These are phyloP conservation scores for Bambusicola thoracicus DNA, from an alignment of 2,113 vertebrate genomes.

Conservation along the genomic window DNA sequence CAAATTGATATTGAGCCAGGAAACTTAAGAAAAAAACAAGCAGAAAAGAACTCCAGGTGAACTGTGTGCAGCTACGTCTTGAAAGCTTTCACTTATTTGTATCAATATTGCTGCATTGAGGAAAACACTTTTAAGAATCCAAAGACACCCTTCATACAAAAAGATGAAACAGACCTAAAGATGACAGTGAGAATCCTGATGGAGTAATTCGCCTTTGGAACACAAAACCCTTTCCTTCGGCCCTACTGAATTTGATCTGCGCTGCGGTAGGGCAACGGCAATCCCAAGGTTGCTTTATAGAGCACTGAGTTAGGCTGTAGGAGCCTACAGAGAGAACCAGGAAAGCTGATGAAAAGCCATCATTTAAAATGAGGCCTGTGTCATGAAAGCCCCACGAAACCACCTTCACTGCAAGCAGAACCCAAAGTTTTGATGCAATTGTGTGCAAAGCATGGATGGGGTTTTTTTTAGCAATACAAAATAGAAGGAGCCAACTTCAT, in stretches of 20 bases:
- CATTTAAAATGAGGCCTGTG: neutral
- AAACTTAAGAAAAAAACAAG: neutral
- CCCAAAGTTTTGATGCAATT: neutral
- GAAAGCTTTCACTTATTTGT: neutral
- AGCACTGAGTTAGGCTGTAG: neutral
- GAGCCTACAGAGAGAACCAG: neutral
- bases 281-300: neutral
- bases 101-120: neutral
- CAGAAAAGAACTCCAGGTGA: neutral
- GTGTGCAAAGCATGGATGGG: neutral
- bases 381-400: neutral
- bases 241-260: neutral
- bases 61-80: neutral
- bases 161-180: neutral
- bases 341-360: neutral
- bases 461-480: neutral
- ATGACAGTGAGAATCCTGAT: neutral
- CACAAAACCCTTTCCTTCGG: neutral
- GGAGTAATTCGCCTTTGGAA: neutral
- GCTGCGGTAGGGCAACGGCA: neutral
- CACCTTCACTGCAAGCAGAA: neutral
- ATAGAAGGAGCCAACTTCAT: neutral
- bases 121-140: neutral
- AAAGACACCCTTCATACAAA: neutral
- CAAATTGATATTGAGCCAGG: neutral